Conservation (phyloP, 2,113 vertebrate species). For the Felis chaus region DNA sequence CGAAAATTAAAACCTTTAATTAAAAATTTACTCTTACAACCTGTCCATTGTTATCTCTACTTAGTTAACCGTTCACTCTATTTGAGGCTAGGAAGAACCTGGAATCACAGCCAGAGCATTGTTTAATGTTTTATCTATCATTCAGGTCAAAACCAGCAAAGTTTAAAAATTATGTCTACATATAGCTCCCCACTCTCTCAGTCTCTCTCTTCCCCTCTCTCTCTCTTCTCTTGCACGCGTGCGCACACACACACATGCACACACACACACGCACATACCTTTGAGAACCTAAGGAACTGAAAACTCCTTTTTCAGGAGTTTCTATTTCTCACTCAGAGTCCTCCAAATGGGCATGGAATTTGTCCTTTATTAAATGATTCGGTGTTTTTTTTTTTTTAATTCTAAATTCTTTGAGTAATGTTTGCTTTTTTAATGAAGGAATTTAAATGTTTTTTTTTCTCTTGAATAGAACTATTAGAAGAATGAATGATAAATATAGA, state of each 20-base stretch:
- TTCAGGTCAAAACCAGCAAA: neutral
- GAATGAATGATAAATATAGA: neutral
- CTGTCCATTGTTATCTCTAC: neutral
- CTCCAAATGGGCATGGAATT: neutral
- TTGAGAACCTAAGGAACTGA: neutral
- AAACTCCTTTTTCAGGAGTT: neutral
- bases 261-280: too few species aligned
- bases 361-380: neutral
- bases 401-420: neutral
- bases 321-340: neutral
- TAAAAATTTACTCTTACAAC: neutral
- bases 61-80: neutral
- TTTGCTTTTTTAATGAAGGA: neutral
- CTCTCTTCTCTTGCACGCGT: fast-evolving
- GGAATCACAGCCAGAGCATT: neutral
- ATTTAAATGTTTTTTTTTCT: neutral
- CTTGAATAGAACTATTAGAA: neutral
- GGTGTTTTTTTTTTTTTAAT: neutral
- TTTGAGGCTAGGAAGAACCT: neutral
- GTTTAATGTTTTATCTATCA: neutral
- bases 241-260: fast-evolving
- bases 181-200: neutral
- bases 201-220: neutral
- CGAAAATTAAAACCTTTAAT: neutral
- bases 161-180: neutral